Conservation (phyloP, 2,113 vertebrate species). For the Halichoeres trimaculatus region DNA sequence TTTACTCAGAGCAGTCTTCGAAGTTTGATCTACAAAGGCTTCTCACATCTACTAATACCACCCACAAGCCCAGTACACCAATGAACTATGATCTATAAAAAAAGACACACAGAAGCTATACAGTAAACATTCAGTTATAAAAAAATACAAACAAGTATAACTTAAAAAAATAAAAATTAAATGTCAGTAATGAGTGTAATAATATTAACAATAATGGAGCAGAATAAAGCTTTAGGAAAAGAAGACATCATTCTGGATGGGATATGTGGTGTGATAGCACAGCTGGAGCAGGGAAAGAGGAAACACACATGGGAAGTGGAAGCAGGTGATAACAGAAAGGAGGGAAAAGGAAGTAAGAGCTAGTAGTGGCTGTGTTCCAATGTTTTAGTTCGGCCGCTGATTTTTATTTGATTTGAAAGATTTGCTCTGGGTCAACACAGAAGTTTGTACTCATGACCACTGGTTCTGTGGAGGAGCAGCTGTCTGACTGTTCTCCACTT, state of each 20-base stretch:
- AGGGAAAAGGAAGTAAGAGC: constrained; percentile 15
- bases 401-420: constrained; percentile 29
- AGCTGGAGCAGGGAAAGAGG: constrained; percentile 12
- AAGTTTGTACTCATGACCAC: constrained; percentile 4
- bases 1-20: constrained; percentile 62
- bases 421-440: not conserved
- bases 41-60: constrained; percentile 59
- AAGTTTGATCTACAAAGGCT: constrained; percentile 74
- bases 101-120: constrained; percentile 51
- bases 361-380: constrained; percentile 20
- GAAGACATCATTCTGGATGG: not conserved
- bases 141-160: constrained; percentile 66
- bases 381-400: constrained; percentile 2
- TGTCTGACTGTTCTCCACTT: constrained; percentile 50
- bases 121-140: constrained; percentile 55
- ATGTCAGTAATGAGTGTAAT: constrained; percentile 29
- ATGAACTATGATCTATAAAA: constrained; percentile 38
- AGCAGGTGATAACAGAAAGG: constrained; percentile 12
- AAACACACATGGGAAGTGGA: constrained; percentile 36
- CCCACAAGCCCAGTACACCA: constrained; percentile 62
- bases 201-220: constrained; percentile 24
- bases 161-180: constrained; percentile 58
- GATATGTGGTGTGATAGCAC: constrained; percentile 29
- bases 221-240: constrained; percentile 27
- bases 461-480: constrained; percentile 37